Evolutionary conservation across 2,113 vertebrate genomes (phyloP), one percentile per base, ranked within the genome.

Genomic region (Engraulis encrasicolus): DNA sequence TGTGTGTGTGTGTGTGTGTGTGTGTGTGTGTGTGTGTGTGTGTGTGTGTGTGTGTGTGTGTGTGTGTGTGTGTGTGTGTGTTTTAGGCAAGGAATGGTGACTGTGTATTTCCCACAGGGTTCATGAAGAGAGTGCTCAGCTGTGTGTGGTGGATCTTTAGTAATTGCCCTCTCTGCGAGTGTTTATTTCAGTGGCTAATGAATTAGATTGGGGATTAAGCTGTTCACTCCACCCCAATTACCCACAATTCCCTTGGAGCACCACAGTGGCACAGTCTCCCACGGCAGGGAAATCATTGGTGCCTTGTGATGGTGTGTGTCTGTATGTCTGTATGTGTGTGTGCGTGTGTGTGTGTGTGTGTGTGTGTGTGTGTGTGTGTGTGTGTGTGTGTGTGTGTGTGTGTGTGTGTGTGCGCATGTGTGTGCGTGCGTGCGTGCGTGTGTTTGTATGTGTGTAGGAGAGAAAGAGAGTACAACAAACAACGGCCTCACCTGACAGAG

Each of bases 111-210:
- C 9, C 3, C 79, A 87, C 81, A 74, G 78, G 79, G 83, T n/a
- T 80, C 79, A 74, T 45, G 31, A 20, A 77, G 38, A 6, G 74
- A 54, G 80, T 84, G 83, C 83, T 58, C 81, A 80, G 81, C 86
- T 86, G 66, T 37, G 78, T 83, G 84, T 87, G 85, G 87, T 79
- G 84, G 82, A 87, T 88, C 86, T 82, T 80, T 88, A 88, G 88
- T 89, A 88, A 90, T 90, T 87, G 83, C 78, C 61, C 84, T 85
- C 82, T 82, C 23, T 78, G 82, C 80, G 61, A 45, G 66, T 74
- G 78, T 79, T 87, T 87, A 86, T 85, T 88, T 84, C 87, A 85
- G 83, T 84, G 81, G 38, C 82, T 88, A 89, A 91, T 90, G 84
- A 90, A 86, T 87, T 81, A 82, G 85, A 90, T 84, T n/a, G 37